A percentile compares a stretch with the other conserved stretches of the same genome.
These are phyloP conservation scores for Myodes glareolus DNA, from an alignment of 2,113 vertebrate species.

Conservation along the genomic window DNA sequence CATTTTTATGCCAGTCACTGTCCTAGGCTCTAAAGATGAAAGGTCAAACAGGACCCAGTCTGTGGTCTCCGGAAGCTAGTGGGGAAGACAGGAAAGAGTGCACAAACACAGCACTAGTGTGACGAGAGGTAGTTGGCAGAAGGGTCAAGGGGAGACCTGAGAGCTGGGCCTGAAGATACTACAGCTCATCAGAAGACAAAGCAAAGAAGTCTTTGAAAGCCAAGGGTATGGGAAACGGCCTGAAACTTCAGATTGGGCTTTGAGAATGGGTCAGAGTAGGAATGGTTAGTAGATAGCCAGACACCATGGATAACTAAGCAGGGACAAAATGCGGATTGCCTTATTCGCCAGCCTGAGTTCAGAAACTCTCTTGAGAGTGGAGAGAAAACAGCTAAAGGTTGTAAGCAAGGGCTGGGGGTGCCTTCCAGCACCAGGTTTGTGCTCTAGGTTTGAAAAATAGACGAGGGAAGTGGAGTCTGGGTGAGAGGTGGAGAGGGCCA, in stretches of 20 bases:
- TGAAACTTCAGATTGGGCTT: background rate
- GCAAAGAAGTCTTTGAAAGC: background rate
- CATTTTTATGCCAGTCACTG: background rate
- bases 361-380: background rate
- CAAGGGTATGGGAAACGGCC: background rate
- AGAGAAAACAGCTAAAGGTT: background rate
- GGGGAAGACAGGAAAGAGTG: background rate
- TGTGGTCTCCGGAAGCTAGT: background rate
- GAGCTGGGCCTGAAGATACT: background rate
- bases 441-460: background rate
- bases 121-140: rapidly evolving
- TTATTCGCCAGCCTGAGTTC: background rate
- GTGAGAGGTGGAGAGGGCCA: background rate
- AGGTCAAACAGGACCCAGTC: background rate
- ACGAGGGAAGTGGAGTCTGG: background rate
- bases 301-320: background rate
- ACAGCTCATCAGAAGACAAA: background rate
- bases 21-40: background rate
- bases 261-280: background rate
- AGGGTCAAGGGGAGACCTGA: rapidly evolving
- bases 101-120: too few species aligned
- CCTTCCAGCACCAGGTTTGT: background rate
- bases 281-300: background rate
- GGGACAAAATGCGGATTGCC: background rate
- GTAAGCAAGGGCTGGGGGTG: background rate